Evolutionary conservation across 1,140 invertebrate genomes (phyloP), one percentile per base, ranked within the genome.

Genomic region (Camponotus floridanus): DNA sequence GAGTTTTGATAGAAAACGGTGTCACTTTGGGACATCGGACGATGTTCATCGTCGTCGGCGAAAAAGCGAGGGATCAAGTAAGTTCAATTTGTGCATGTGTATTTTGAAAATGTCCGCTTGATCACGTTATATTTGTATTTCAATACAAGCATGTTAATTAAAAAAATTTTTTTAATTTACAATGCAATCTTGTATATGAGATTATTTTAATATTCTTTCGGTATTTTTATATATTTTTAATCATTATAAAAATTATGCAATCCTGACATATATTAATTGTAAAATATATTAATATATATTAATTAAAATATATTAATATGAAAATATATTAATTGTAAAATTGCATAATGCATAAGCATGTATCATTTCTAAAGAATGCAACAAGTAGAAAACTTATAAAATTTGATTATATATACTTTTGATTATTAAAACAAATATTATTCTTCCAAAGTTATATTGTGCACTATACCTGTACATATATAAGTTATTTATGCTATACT

Each of bases 1-100:
- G 98, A 79, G 96, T 98, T 55, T 96, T 99, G 94, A 99, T 99
- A 92, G 99, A 99, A 95, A 99, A 99, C 97, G 99, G 99, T 42
- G 98, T 99, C 57, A 96, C 96, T 88, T 92, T 96, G 9, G 97
- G 98, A 26, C 99, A 99, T 93, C 96, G 98, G 88, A 98, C 98
- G 36, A 97, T 99, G 96, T 99, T 99, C 96, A 96, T 99, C 48
- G 95, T 99, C 76, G 98, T 99, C 48, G 99, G 99, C 5, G 98
- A 99, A 93, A 99, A 99, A 96, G 98, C 98, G 36, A 96, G 97
- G 94, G 99, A 99, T 96, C 99, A 99, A 96, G 98, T 98, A 51
- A 76, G 70, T 48, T 33, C 8, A 2, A n/a, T 0, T 55, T 73
- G 15, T 48, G 33, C 4, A 76, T 31, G 15, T 31, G 15, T 11